phyloP scores from a whole-genome alignment of 2,888 invertebrate species.

The Cryptus viduatorius region DNA sequence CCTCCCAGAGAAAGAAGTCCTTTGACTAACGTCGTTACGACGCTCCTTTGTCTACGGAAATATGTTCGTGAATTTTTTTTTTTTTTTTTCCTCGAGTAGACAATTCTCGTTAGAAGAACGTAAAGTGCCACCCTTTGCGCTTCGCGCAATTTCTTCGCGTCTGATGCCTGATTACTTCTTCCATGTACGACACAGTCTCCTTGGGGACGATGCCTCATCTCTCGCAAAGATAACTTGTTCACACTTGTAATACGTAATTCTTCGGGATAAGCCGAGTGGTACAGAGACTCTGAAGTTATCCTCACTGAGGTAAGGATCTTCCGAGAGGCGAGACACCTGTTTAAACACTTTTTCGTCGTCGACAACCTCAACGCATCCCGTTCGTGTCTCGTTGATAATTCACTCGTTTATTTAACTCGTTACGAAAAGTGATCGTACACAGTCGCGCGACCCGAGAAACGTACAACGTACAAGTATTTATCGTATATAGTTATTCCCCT shows the following conservation, averaged over 20 bases:
- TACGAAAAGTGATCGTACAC: constrained; percentile 34
- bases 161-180: constrained; percentile 11
- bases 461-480: neutral
- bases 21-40: constrained; percentile 20
- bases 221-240: constrained; percentile 48
- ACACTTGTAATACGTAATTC: constrained; percentile 17
- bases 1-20: neutral
- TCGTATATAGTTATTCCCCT: neutral
- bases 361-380: neutral
- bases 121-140: constrained; percentile 18
- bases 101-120: constrained; percentile 43
- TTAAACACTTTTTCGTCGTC: constrained; percentile 37
- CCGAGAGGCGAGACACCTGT: constrained; percentile 40
- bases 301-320: neutral
- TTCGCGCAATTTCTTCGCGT: constrained; percentile 5
- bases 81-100: constrained; percentile 5
- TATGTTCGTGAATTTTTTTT: neutral
- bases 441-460: neutral
- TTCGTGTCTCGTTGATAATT: constrained; percentile 35
- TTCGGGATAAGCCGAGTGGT: neutral
- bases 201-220: constrained; percentile 36
- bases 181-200: constrained; percentile 30
- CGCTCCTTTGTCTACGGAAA: constrained; percentile 45
- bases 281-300: constrained; percentile 7
- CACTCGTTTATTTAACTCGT: constrained; percentile 54